These are phyloP conservation scores for Nebria brevicollis DNA, from an alignment of 2,888 invertebrate species.

Conservation along the genomic window DNA sequence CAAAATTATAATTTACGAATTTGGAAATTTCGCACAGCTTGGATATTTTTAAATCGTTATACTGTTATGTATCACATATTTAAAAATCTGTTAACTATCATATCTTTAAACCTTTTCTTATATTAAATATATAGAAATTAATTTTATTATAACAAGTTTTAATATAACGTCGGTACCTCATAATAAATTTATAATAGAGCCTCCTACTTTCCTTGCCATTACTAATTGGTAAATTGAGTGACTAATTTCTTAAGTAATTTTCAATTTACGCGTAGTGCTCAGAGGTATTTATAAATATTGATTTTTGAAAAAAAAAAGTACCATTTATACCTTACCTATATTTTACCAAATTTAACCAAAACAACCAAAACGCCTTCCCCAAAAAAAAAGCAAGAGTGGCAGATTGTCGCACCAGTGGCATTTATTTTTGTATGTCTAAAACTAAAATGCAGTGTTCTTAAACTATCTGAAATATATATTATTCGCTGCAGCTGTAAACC, in stretches of 20 bases:
- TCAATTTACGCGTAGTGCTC: background rate
- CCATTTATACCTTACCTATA: constrained; percentile 27
- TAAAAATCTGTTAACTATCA: constrained; percentile 9
- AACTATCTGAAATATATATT: constrained; percentile 26
- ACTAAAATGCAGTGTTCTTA: constrained; percentile 30
- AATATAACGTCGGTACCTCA: constrained; percentile 35
- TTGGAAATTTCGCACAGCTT: constrained; percentile 25
- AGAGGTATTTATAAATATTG: constrained; percentile 6
- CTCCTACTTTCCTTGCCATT: background rate
- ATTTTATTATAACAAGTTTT: constrained; percentile 25
- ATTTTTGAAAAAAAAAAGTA: constrained; percentile 19
- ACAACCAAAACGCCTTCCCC: constrained; percentile 32
- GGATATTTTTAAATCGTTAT: constrained; percentile 26
- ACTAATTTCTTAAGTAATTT: background rate
- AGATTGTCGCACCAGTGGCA: constrained; percentile 41
- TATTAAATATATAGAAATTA: constrained; percentile 20
- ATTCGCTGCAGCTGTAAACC: constrained; percentile 28
- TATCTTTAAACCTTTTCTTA: constrained; percentile 1
- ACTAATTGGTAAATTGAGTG: background rate
- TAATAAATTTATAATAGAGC: constrained; percentile 27
- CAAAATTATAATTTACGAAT: background rate
- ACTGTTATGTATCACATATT: constrained; percentile 17
- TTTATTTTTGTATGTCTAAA: constrained; percentile 38
- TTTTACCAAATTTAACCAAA: constrained; percentile 24
- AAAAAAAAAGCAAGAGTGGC: constrained; percentile 30